These are phyloP conservation scores for Euplexia lucipara DNA, from an alignment of 2,888 invertebrate species.

Conservation along the genomic window DNA sequence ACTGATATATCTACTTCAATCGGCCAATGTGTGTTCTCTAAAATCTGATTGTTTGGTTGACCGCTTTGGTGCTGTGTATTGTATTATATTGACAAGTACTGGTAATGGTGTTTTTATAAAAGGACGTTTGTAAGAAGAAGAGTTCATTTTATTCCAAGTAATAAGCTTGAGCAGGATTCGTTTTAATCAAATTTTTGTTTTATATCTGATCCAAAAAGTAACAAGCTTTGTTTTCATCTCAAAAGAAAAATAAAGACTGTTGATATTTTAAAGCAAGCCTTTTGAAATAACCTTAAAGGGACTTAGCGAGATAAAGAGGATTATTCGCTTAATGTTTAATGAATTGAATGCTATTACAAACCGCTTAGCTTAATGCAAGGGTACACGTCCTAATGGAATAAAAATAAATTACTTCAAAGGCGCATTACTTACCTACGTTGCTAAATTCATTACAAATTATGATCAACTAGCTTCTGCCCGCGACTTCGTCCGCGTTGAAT, in stretches of 20 bases:
- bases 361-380: constrained; percentile 43
- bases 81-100: too few relatives aligned
- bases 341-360: constrained; percentile 48
- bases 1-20: neutral
- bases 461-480: constrained; percentile 29
- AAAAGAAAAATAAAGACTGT: constrained; percentile 14
- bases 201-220: constrained; percentile 12
- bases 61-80: too few relatives aligned
- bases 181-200: constrained; percentile 13
- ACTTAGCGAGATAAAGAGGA: constrained; percentile 37
- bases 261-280: constrained; percentile 27
- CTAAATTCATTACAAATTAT: constrained; percentile 16
- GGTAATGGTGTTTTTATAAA: too few relatives aligned
- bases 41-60: too few relatives aligned
- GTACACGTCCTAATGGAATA: constrained; percentile 31
- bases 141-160: neutral
- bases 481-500: too few relatives aligned
- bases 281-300: constrained; percentile 43
- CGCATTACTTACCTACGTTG: constrained; percentile 16
- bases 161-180: neutral
- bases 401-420: constrained; percentile 34
- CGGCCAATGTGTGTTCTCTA: too few relatives aligned
- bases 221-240: constrained; percentile 6
- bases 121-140: neutral
- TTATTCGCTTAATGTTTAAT: constrained; percentile 44